These are phyloP conservation scores for Mimas tiliae DNA, from an alignment of 2,888 invertebrate genomes.

Conservation along the genomic window DNA sequence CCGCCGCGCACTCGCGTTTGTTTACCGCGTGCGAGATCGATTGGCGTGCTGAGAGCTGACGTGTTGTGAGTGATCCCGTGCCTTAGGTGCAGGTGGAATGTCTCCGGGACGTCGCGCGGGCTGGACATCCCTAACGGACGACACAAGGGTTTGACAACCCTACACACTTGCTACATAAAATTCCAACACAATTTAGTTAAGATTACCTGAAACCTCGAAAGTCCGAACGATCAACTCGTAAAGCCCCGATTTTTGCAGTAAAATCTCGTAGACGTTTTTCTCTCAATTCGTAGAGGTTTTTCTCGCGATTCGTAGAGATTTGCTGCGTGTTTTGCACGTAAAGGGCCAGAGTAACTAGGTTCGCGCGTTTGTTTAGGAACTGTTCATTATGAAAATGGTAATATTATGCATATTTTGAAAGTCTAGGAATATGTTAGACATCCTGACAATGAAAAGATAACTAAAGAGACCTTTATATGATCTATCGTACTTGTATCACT, in stretches of 20 bases:
- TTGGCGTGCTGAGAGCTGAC: slow-evolving; percentile 61
- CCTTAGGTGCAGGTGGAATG: slow-evolving; percentile 28
- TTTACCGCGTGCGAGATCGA: slow-evolving; percentile 62
- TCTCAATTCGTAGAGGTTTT: not conserved
- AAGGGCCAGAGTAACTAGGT: not conserved
- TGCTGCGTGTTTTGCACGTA: not conserved
- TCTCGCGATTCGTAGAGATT: not conserved
- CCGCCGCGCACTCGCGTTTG: slow-evolving; percentile 64
- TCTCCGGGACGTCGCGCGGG: slow-evolving; percentile 13
- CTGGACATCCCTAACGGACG: slow-evolving; percentile 3
- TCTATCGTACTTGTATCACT: too few relatives aligned
- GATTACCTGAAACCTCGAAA: slow-evolving; percentile 21
- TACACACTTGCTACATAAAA: not conserved
- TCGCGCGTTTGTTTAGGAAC: slow-evolving; percentile 11
- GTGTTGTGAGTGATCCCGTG: slow-evolving; percentile 72
- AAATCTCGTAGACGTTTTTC: slow-evolving; percentile 18
- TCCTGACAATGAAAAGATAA: not conserved
- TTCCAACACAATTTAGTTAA: slow-evolving; percentile 7
- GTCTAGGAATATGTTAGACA: not conserved
- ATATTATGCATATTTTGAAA: not conserved
- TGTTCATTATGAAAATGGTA: slow-evolving; percentile 5
- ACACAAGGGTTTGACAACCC: slow-evolving; percentile 10
- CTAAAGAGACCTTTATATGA: not conserved
- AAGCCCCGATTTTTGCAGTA: slow-evolving; percentile 19
- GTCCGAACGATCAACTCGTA: slow-evolving; percentile 21